These are phyloP conservation scores for Drosophila kikkawai DNA, from an alignment of 1,140 invertebrate species.

Conservation along the genomic window DNA sequence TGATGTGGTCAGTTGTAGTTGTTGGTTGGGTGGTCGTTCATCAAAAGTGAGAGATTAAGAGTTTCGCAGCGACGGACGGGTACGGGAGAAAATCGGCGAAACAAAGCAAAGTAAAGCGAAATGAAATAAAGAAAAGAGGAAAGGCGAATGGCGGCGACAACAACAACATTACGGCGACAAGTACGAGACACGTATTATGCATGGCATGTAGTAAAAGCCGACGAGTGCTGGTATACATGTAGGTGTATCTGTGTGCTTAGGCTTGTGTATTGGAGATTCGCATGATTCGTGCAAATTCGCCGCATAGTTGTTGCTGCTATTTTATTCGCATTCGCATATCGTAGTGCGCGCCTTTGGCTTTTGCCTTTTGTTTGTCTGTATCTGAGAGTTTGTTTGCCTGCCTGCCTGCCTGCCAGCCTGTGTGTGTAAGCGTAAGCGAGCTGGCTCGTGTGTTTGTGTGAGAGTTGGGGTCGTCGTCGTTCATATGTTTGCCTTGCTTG, in stretches of 20 bases:
- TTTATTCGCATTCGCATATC: constrained; percentile 81
- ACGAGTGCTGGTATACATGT: constrained; percentile 4
- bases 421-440: constrained; percentile 14
- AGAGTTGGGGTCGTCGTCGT: constrained; percentile 75
- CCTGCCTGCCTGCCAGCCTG: constrained; percentile 5
- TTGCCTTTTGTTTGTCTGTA: constrained; percentile 55
- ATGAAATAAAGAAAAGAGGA: constrained; percentile 36
- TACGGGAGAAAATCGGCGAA: constrained; percentile 34
- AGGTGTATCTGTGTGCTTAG: constrained; percentile 32
- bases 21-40: constrained; percentile 30
- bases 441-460: constrained; percentile 31
- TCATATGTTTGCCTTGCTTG: constrained; percentile 65
- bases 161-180: constrained; percentile 68
- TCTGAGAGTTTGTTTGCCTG: constrained; percentile 36
- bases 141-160: constrained; percentile 50
- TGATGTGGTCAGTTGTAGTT: not conserved
- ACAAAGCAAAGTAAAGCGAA: constrained; percentile 40
- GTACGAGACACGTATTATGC: constrained; percentile 81
- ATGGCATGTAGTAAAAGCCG: constrained; percentile 41
- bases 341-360: constrained; percentile 49
- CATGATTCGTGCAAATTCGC: constrained; percentile 83
- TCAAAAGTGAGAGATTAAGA: constrained; percentile 15
- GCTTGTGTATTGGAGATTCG: constrained; percentile 69
- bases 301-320: constrained; percentile 80
- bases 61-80: not conserved